These are phyloP conservation scores for Epirrita christyi DNA, from an alignment of 2,888 invertebrate genomes.

Conservation along the genomic window DNA sequence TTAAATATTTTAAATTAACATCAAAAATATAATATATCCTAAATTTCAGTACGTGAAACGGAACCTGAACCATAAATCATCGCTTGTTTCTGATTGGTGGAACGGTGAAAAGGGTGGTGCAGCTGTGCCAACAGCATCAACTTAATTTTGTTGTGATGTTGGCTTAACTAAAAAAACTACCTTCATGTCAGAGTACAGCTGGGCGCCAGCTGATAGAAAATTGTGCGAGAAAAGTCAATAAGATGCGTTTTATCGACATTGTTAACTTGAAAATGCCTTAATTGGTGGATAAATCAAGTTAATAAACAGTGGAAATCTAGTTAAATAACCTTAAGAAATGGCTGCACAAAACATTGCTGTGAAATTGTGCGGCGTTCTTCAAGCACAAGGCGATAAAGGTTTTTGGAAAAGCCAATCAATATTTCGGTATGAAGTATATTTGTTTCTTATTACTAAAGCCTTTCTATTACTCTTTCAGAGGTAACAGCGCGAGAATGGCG, in stretches of 20 bases:
- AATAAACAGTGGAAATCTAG: slow-evolving; percentile 42
- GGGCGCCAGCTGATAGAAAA: slow-evolving; percentile 75
- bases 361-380: slow-evolving; percentile 83
- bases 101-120: slow-evolving; percentile 43
- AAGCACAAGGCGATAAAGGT: slow-evolving; percentile 79
- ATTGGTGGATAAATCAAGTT: slow-evolving; percentile 45
- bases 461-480: slow-evolving; percentile 66
- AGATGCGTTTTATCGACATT: slow-evolving; percentile 52
- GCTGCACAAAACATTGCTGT: slow-evolving; percentile 83
- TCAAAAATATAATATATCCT: neutral
- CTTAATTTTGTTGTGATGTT: slow-evolving; percentile 50
- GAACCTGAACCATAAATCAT: slow-evolving; percentile 45
- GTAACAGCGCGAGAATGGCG: slow-evolving; percentile 90
- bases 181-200: slow-evolving; percentile 73
- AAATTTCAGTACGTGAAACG: slow-evolving; percentile 42
- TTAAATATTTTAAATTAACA: neutral
- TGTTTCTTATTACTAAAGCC: slow-evolving; percentile 5
- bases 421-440: slow-evolving; percentile 20
- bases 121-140: slow-evolving; percentile 41
- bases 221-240: slow-evolving; percentile 73
- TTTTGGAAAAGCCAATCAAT: slow-evolving; percentile 43
- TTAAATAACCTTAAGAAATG: slow-evolving; percentile 53
- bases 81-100: slow-evolving; percentile 62
- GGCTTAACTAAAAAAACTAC: slow-evolving; percentile 52
- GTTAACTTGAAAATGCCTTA: slow-evolving; percentile 56